A percentile compares a stretch with the other conserved stretches of the same genome.
These are phyloP conservation scores for Drosophila anomalata DNA, from an alignment of 2,888 invertebrate genomes.

Conservation along the genomic window DNA sequence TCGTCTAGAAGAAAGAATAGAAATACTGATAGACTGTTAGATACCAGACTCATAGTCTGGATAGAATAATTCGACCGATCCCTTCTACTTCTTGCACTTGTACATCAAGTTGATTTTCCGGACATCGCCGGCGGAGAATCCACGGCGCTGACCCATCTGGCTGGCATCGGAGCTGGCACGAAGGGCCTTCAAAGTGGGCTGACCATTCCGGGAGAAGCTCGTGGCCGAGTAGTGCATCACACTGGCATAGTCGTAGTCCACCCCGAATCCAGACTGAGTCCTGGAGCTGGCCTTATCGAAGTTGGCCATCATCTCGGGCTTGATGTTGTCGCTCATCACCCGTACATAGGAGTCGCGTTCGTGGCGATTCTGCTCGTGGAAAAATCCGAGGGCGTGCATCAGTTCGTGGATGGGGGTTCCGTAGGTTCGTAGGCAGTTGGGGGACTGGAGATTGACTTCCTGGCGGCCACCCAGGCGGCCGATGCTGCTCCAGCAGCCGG, in stretches of 20 bases:
- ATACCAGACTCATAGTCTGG: not conserved
- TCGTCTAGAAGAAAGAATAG: not conserved
- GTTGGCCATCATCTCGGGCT: slow-evolving; percentile 87
- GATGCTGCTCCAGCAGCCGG: slow-evolving; percentile 92
- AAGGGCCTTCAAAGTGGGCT: slow-evolving; percentile 89
- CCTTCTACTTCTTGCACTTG: slow-evolving; percentile 59
- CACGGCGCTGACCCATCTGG: slow-evolving; percentile 79
- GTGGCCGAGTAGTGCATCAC: slow-evolving; percentile 92
- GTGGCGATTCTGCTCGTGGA: slow-evolving; percentile 92
- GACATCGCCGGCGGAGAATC: slow-evolving; percentile 79
- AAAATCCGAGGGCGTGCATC: slow-evolving; percentile 91
- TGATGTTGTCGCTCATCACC: slow-evolving; percentile 88
- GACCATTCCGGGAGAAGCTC: slow-evolving; percentile 89
- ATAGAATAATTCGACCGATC: not conserved
- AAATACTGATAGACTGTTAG: not conserved
- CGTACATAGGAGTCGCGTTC: slow-evolving; percentile 89
- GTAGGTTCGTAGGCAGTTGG: slow-evolving; percentile 88
- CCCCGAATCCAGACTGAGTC: slow-evolving; percentile 86
- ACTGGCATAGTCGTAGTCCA: slow-evolving; percentile 90
- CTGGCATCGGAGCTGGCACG: slow-evolving; percentile 51
- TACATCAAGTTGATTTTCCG: slow-evolving; percentile 81
- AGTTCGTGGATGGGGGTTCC: slow-evolving; percentile 92
- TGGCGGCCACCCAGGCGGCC: slow-evolving; percentile 87
- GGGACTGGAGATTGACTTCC: slow-evolving; percentile 89
- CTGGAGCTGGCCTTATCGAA: slow-evolving; percentile 87